A percentile compares a stretch with the other conserved stretches of the same genome.
These are phyloP conservation scores for Meleagris gallopavo DNA, from an alignment of 2,113 vertebrate genomes.

Conservation along the genomic window DNA sequence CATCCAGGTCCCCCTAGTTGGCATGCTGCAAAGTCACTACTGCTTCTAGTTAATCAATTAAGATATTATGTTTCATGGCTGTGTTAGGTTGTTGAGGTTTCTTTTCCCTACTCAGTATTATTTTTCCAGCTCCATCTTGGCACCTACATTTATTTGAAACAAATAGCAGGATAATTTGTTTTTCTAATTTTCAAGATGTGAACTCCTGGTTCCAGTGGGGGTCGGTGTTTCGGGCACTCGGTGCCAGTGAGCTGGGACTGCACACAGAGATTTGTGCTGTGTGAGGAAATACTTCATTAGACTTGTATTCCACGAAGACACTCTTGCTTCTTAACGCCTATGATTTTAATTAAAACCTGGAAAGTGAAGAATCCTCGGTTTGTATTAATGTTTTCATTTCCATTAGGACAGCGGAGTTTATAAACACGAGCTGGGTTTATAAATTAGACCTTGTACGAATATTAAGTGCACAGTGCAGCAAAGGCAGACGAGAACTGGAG, in stretches of 20 bases:
- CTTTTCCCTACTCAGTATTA: constrained; percentile 33
- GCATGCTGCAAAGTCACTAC: neutral
- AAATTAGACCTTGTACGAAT: constrained; percentile 79
- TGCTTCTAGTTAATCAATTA: constrained; percentile 57
- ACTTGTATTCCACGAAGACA: constrained; percentile 80
- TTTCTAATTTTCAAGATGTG: constrained; percentile 72
- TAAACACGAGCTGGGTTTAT: constrained; percentile 82
- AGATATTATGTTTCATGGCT: constrained; percentile 51
- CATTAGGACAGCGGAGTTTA: constrained; percentile 82
- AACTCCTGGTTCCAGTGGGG: constrained; percentile 46
- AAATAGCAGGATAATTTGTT: constrained; percentile 72
- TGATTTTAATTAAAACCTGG: constrained; percentile 88
- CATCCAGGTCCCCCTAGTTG: neutral
- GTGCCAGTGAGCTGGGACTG: constrained; percentile 63
- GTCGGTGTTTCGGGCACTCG: constrained; percentile 30
- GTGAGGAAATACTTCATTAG: constrained; percentile 82
- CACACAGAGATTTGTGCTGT: constrained; percentile 74
- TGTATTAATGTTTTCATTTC: constrained; percentile 85
- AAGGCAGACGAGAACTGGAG: constrained; percentile 64
- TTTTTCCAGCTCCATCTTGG: constrained; percentile 59
- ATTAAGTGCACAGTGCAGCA: constrained; percentile 75
- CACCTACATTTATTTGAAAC: constrained; percentile 68
- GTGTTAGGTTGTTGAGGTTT: neutral
- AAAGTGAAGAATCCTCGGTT: constrained; percentile 83
- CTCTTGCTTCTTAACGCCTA: constrained; percentile 80